Evolutionary conservation across 1,140 invertebrate species (phyloP).

Genomic region (Conopomorpha cramerella): DNA sequence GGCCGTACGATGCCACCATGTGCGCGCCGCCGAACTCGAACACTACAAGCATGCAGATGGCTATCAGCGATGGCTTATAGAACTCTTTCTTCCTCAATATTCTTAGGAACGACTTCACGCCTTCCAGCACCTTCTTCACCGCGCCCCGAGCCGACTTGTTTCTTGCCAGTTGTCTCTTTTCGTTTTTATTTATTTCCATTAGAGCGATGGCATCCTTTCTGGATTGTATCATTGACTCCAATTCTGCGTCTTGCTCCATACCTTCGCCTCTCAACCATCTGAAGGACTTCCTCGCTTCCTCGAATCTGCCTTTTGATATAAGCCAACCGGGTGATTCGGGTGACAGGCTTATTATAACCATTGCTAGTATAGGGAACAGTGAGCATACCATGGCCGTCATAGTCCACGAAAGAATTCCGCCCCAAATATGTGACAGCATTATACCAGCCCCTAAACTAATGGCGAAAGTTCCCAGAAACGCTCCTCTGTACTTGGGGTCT

Average conservation of each 20-base stretch:
- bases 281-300: not conserved
- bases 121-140: slow-evolving; percentile 13
- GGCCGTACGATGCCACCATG: slow-evolving; percentile 45
- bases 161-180: not conserved
- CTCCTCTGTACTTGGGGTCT: not conserved
- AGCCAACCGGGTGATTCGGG: slow-evolving; percentile 4
- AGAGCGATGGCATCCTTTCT: too few relatives aligned
- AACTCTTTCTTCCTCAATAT: slow-evolving; percentile 51
- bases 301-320: slow-evolving; percentile 1
- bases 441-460: not conserved
- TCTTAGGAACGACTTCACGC: slow-evolving; percentile 25
- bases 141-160: too few relatives aligned
- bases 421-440: not conserved
- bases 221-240: not conserved
- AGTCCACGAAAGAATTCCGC: not conserved
- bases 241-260: not conserved
- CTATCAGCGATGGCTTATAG: slow-evolving; percentile 43
- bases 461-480: not conserved
- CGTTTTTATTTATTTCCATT: too few relatives aligned
- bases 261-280: slow-evolving; percentile 1
- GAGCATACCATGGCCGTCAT: not conserved
- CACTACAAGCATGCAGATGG: slow-evolving; percentile 42
- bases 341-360: not conserved
- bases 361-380: not conserved
- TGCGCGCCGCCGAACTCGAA: slow-evolving; percentile 49